A percentile compares a stretch with the other conserved stretches of the same genome.
Evolutionary conservation across 2,888 invertebrate genomes (phyloP).

Genomic region (Odontothrips loti): DNA sequence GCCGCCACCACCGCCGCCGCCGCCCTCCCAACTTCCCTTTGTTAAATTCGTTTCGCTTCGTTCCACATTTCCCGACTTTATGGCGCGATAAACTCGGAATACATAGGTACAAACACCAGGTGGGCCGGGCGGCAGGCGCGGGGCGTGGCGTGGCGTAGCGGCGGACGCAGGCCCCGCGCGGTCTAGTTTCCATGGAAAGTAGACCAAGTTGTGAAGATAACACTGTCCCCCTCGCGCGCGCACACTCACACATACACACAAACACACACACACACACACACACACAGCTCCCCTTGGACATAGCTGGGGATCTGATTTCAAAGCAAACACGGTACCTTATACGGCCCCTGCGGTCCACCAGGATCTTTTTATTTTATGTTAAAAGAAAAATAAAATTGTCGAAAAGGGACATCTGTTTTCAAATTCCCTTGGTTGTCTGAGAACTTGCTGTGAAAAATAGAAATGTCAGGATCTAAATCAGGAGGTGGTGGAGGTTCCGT

Average conservation of each 20-base stretch:
- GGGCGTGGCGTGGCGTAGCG: neutral
- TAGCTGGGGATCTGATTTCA: too few species aligned
- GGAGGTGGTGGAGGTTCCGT: too few species aligned
- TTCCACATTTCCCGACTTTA: slow-evolving; percentile 22
- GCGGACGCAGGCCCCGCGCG: neutral
- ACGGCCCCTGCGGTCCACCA: too few species aligned
- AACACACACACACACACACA: neutral
- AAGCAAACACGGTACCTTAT: too few species aligned
- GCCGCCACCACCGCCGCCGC: neutral
- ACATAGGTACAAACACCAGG: slow-evolving; percentile 24
- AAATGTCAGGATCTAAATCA: too few species aligned
- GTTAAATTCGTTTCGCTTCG: slow-evolving; percentile 20
- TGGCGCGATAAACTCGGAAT: slow-evolving; percentile 22
- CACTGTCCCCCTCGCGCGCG: neutral
- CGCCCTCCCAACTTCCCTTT: neutral
- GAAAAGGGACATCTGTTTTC: neutral
- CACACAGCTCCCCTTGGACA: too few species aligned
- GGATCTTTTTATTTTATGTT: too few species aligned
- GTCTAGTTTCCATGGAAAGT: slow-evolving; percentile 8
- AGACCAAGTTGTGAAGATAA: slow-evolving; percentile 25
- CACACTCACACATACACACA: neutral
- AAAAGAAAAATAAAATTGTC: neutral
- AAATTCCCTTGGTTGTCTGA: too few species aligned
- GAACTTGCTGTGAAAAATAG: too few species aligned
- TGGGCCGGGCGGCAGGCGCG: neutral